Percentiles rank a stretch among this genome's conserved stretches.
Evolutionary conservation across 2,888 invertebrate species (phyloP).

Genomic region (Portevinia maculata): DNA sequence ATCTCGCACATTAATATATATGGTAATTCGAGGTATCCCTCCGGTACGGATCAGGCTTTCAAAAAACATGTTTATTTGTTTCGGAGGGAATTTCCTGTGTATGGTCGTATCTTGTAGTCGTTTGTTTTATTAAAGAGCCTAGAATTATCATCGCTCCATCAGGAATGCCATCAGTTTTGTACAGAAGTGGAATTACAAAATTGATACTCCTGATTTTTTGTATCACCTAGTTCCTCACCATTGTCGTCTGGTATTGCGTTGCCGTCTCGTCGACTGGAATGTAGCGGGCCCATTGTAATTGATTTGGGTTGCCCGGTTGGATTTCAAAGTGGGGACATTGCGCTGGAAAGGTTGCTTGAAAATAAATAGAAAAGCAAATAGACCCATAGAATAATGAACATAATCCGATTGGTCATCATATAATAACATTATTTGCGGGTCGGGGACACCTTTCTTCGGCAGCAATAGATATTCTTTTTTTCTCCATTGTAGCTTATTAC

Average conservation of each 20-base stretch:
- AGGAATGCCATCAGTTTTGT: background rate
- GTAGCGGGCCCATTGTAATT: slow-evolving; percentile 46
- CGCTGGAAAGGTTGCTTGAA: slow-evolving; percentile 30
- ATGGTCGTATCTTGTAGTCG: slow-evolving; percentile 1
- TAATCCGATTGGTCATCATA: slow-evolving; percentile 67
- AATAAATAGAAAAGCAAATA: slow-evolving; percentile 46
- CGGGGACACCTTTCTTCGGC: slow-evolving; percentile 5
- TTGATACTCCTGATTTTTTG: slow-evolving; percentile 53
- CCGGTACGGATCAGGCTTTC: background rate
- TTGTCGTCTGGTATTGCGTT: background rate
- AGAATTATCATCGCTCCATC: slow-evolving; percentile 33
- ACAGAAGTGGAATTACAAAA: slow-evolving; percentile 38
- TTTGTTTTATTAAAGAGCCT: slow-evolving; percentile 57
- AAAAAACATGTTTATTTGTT: slow-evolving; percentile 36
- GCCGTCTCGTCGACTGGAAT: background rate
- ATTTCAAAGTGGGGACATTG: slow-evolving; percentile 11
- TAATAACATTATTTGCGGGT: slow-evolving; percentile 62
- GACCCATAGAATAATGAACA: slow-evolving; percentile 22
- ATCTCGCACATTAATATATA: slow-evolving; percentile 65
- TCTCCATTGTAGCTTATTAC: background rate
- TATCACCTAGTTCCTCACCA: slow-evolving; percentile 18
- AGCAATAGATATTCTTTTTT: background rate
- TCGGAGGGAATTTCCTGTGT: slow-evolving; percentile 3
- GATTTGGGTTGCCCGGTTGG: slow-evolving; percentile 35
- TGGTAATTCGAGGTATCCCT: slow-evolving; percentile 57